phyloP scores from a whole-genome alignment of 2,888 invertebrate genomes.

The Ochropleura plecta region DNA sequence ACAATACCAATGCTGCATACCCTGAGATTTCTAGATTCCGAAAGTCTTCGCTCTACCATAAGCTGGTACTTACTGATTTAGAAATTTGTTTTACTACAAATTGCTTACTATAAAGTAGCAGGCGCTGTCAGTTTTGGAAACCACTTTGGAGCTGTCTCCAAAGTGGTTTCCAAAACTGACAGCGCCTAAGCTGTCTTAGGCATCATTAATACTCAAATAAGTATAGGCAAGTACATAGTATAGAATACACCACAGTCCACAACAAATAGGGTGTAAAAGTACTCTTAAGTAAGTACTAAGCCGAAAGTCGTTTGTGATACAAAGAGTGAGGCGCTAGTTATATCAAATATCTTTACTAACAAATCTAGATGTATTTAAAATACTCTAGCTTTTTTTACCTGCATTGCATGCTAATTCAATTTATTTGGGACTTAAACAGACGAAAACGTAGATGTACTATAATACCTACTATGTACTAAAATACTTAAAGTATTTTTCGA shows the following conservation, averaged over 20 bases:
- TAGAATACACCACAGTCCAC: too few species aligned
- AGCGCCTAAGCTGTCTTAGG: too few species aligned
- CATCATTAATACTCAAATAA: too few species aligned
- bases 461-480: too few species aligned
- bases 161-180: too few species aligned
- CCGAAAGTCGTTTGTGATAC: background rate
- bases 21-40: background rate
- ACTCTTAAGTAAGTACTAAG: too few species aligned
- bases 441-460: background rate
- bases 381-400: background rate
- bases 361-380: background rate
- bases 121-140: too few species aligned
- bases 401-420: background rate
- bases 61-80: background rate
- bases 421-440: background rate
- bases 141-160: too few species aligned
- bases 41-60: too few species aligned
- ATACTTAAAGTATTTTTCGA: too few species aligned
- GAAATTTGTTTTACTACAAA: conserved; percentile 7
- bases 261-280: too few species aligned
- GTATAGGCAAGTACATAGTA: too few species aligned
- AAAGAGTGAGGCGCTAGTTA: background rate
- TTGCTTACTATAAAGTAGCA: conserved; percentile 16
- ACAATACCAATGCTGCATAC: background rate
- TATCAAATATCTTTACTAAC: background rate